phyloP scores from a whole-genome alignment of 2,113 vertebrate genomes.

The Perca schrenkii region DNA sequence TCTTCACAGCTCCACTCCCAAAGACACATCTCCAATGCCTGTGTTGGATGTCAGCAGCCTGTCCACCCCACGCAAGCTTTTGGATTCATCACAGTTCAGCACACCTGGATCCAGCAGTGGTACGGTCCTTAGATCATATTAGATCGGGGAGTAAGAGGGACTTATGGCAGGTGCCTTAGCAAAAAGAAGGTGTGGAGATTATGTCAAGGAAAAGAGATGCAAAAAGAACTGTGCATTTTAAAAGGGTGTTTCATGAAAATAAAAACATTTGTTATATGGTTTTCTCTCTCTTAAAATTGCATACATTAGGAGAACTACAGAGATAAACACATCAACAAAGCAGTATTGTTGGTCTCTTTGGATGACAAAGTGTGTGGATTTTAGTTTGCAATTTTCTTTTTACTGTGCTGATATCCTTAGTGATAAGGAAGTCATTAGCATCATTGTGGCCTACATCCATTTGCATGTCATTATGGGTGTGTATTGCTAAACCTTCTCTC shows the following conservation, averaged over 20 bases:
- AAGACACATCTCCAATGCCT: slow-evolving; percentile 88
- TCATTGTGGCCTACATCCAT: slow-evolving; percentile 60
- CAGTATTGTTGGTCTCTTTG: slow-evolving; percentile 7
- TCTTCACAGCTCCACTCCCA: slow-evolving; percentile 83
- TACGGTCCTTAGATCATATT: slow-evolving; percentile 72
- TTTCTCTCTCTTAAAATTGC: slow-evolving; percentile 21
- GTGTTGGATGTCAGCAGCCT: slow-evolving; percentile 91
- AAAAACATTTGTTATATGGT: background rate
- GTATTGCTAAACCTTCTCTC: background rate
- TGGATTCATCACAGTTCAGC: slow-evolving; percentile 91
- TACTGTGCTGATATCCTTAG: slow-evolving; percentile 42
- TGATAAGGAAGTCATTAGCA: slow-evolving; percentile 74
- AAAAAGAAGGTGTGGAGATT: background rate
- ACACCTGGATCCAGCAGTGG: slow-evolving; percentile 86
- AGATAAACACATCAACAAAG: slow-evolving; percentile 14
- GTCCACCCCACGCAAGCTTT: slow-evolving; percentile 92
- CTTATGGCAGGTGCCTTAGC: background rate
- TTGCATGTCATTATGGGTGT: slow-evolving; percentile 70
- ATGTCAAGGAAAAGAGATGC: background rate
- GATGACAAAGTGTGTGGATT: slow-evolving; percentile 42
- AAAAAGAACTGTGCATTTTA: background rate
- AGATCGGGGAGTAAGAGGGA: background rate
- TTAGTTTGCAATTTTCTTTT: slow-evolving; percentile 49
- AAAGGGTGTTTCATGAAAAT: background rate
- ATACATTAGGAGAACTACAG: slow-evolving; percentile 13